Percentiles rank a stretch among this genome's conserved stretches.
Evolutionary conservation across 1,140 invertebrate genomes (phyloP).

Genomic region (Sarcophaga peregrina): DNA sequence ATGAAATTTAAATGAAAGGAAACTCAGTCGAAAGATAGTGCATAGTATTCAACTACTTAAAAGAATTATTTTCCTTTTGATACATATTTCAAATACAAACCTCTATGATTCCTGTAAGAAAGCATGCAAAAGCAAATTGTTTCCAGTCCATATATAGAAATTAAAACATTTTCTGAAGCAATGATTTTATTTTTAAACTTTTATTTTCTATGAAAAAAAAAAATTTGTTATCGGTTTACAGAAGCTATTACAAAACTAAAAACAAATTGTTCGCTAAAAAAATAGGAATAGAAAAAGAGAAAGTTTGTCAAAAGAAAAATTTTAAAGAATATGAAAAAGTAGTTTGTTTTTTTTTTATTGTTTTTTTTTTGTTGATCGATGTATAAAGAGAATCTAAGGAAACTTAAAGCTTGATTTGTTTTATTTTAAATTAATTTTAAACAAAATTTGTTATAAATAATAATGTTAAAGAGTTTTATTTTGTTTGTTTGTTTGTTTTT

Average conservation of each 20-base stretch:
- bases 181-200: slow-evolving; percentile 18
- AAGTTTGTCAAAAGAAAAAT: slow-evolving; percentile 19
- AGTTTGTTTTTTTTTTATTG: background rate
- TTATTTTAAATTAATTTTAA: background rate
- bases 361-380: background rate
- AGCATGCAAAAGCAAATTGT: no score
- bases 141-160: no score
- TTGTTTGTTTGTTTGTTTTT: background rate
- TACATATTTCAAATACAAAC: no score
- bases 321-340: background rate
- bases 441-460: background rate
- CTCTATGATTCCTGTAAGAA: no score
- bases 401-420: background rate
- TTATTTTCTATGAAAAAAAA: slow-evolving; percentile 39
- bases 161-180: slow-evolving; percentile 2
- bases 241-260: slow-evolving; percentile 41
- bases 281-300: slow-evolving; percentile 14
- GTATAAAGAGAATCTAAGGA: background rate
- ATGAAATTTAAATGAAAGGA: no score
- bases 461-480: background rate
- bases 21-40: no score
- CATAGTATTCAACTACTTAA: no score
- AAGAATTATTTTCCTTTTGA: no score
- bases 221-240: slow-evolving; percentile 25
- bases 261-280: slow-evolving; percentile 42